Base-by-base conservation (phyloP, 2,888 invertebrate genomes). In the Cryptocephalus primarius region DNA sequence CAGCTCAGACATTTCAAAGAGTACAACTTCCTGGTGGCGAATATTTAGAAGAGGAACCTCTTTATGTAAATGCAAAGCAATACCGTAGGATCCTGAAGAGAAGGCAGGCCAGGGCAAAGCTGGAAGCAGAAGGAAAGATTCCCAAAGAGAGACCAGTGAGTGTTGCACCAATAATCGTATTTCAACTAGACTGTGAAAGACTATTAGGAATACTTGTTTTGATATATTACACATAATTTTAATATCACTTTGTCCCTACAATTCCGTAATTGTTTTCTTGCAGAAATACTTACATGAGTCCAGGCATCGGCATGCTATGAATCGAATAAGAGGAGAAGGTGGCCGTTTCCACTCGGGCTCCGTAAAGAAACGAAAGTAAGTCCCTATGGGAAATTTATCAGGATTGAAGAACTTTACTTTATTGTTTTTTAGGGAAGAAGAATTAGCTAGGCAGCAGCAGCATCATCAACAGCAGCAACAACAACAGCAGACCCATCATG, bases 211-310 rank as follows among this genome's bases (percentile, higher is more conserved):
- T n/a, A n/a, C n/a, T n/a, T n/a, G n/a, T n/a, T n/a, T n/a, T n/a
- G n/a, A n/a, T n/a, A 32, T 42, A 10, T 10, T 32, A 8, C 31
- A 12, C 8, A 10, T 22, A 4, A 22, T 6, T 22, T 22, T 4
- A 22, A 4, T 6, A 6, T 22, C 6, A 22, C 10, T 40, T 12
- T 12, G 40, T 8, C 40, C 40, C 4, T 4, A 40, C 8, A 14
- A 36, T 11, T 11, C 2, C 6, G 6, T 6, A 12, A 36, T 6
- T 36, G 4, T 6, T 36, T 47, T 45, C 53, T 70, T 77, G 42
- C 72, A 91, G 89, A 96, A 95, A 86, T 97, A 97, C 67, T 77
- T 97, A n/a, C 96, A 97, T 63, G 96, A 96, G 70, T 96, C 96
- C 0, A 76, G 96, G 40, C 97, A 97, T 70, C 77, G 89, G 52